Base-by-base conservation (phyloP, 2,797 vertebrate species). In the Darevskia mixta region DNA sequence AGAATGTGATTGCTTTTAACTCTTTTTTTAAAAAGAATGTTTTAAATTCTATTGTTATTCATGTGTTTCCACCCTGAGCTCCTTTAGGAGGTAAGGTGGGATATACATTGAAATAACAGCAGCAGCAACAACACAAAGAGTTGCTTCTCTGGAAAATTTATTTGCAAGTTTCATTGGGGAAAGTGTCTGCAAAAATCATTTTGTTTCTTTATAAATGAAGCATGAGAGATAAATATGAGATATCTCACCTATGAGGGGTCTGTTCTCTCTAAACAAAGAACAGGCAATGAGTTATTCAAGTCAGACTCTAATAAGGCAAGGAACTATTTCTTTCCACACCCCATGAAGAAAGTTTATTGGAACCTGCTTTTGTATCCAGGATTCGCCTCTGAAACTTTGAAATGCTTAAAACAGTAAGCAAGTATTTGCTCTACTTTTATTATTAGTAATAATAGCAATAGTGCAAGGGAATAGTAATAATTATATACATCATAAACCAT, bases 231-330 rank as follows among this genome's bases (percentile, higher is more conserved):
- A 55, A 96, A 97, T 95, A 95, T 89, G 93, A 94, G 95, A 94
- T 95, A 94, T 93, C 94, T 97, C 96, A 97, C 95, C 96, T 96
- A 96, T 96, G 96, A 97, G 95, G 96, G 95, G 96, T 96, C 97
- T 97, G 95, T 95, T 95, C 88, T 90, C 91, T 95, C 93, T 90
- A 90, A 11, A 38, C 43, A 79, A 29, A 95, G 94, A 93, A 93
- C 94, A 95, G 93, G 95, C 95, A 95, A 92, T 94, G 81, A 94
- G 95, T 96, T 94, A 94, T 95, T 96, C 95, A 96, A 94, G 94
- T 96, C 88, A 92, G 93, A 90, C 90, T 93, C 95, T 95, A 94
- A 90, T 87, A 95, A 92, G 91, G 75, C 88, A 94, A 93, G 92
- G 92, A 94, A 93, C 89, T 94, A 92, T 92, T 87, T 90, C 88